phyloP scores from a whole-genome alignment of 2,888 invertebrate genomes.

The Drosophila borborema region DNA sequence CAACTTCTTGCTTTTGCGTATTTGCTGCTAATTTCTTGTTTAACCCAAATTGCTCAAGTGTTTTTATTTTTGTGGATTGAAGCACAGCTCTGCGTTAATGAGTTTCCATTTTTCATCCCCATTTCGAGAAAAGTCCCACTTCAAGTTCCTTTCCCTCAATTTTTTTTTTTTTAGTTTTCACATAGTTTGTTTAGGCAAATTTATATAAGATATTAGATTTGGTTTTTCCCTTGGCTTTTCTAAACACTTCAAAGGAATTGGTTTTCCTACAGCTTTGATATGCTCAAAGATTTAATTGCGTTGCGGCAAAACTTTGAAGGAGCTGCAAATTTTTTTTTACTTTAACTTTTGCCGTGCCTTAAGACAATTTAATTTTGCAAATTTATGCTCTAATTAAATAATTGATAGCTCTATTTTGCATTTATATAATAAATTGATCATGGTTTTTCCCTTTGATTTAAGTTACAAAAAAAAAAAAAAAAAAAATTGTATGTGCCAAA shows the following conservation, averaged over 20 bases:
- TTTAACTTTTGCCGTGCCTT: background rate
- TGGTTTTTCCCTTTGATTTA: background rate
- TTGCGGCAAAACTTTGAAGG: background rate
- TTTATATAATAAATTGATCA: background rate
- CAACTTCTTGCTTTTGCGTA: slow-evolving; percentile 43
- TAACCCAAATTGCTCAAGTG: slow-evolving; percentile 55
- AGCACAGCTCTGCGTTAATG: slow-evolving; percentile 57
- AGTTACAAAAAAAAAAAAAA: background rate
- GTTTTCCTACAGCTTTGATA: background rate
- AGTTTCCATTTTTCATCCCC: slow-evolving; percentile 24
- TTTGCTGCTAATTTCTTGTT: slow-evolving; percentile 66
- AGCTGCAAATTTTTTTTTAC: background rate
- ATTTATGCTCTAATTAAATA: background rate
- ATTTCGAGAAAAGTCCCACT: slow-evolving; percentile 4
- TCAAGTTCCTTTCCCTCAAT: background rate
- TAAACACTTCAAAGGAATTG: slow-evolving; percentile 11
- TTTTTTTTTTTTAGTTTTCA: background rate
- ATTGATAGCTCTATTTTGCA: background rate
- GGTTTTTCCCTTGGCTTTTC: slow-evolving; percentile 5
- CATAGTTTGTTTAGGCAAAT: slow-evolving; percentile 15
- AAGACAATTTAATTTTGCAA: background rate
- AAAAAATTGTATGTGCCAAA: background rate
- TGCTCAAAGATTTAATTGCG: background rate
- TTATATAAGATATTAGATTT: slow-evolving; percentile 9
- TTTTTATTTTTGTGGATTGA: background rate